Evolutionary conservation across 2,797 vertebrate genomes (phyloP), one percentile per base, ranked within the genome.

Genomic region (Dicrostonyx torquatus): DNA sequence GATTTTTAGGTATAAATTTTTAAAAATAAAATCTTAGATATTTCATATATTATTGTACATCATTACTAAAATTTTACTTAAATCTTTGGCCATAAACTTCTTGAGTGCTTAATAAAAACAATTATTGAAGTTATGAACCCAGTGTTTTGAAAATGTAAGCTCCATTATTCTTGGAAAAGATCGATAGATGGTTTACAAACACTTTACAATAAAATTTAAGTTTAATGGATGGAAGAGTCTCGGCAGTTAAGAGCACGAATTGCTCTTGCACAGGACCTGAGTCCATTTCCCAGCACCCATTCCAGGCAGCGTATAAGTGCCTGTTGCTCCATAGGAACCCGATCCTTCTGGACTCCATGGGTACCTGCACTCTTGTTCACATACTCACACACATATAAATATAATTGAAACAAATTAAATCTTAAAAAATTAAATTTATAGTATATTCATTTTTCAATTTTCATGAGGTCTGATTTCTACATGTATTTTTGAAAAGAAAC

Each of bases 71-170:
- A 75, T 92, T 96, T 37, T 76, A 37, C 50, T 79, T 73, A 76
- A 92, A 50, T 13, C 0, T 88, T 66, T 79, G 45, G 53, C 11
- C 26, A 72, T 14, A 53, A 18, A 83, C 62, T 88, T 90, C 50
- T 93, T 62, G 15, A 43, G 17, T 58, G 22, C 43, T 94, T 90
- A 89, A 68, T 96, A 79, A 87, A 94, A 84, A 18, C 22, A 85
- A 40, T 87, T 84, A 84, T 55, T 78, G 78, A 94, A 37, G 3
- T 73, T 88, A 96, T 45, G 89, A 62, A 37, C 55, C 62, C 9
- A 60, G 50, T 82, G 45, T 93, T 95, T 93, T 87, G 86, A 93
- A 85, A 60, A 66, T 58, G 31, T 70, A 93, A 66, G 79, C 77
- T 13, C 20, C 37, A 68, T 94, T 89, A 66, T 13, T 94, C 29